These are phyloP conservation scores for Drosophila nasuta DNA, from an alignment of 1,140 invertebrate species.

Conservation along the genomic window DNA sequence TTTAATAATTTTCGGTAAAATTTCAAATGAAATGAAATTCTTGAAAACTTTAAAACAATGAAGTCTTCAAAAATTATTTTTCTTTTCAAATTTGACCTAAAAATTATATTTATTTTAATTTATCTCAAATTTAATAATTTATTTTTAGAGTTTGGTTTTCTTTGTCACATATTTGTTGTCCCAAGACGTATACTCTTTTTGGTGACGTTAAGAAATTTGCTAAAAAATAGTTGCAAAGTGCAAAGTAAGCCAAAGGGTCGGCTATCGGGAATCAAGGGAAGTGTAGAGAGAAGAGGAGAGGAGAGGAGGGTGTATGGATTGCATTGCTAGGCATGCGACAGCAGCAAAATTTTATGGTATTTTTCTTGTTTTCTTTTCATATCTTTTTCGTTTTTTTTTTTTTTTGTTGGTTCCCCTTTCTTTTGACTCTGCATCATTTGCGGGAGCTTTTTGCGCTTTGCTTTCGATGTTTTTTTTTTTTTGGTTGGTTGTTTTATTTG, in stretches of 20 bases:
- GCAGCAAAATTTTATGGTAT: constrained; percentile 22
- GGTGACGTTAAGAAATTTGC: constrained; percentile 21
- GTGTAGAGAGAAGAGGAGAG: not conserved
- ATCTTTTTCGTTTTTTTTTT: not conserved
- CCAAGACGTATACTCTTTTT: not conserved
- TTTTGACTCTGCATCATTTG: constrained; percentile 47
- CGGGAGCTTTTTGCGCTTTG: constrained; percentile 48
- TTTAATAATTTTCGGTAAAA: too few relatives aligned
- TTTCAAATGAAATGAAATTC: too few relatives aligned
- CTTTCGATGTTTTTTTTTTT: constrained; percentile 28
- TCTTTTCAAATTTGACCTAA: too few relatives aligned
- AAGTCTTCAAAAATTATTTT: too few relatives aligned
- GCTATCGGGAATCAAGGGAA: not conserved
- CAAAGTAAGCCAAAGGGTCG: constrained; percentile 43
- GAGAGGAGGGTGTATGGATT: not conserved
- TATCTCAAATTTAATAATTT: not conserved
- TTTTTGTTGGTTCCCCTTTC: not conserved
- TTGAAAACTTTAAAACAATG: too few relatives aligned
- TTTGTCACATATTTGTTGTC: not conserved
- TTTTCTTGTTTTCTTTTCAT: constrained; percentile 2
- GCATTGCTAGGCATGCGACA: constrained; percentile 42
- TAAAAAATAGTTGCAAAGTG: constrained; percentile 65
- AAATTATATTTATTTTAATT: too few relatives aligned
- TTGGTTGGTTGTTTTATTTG: not conserved
- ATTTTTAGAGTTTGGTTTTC: not conserved